These are phyloP conservation scores for Tragelaphus scriptus DNA, from an alignment of 2,113 vertebrate species.

Conservation along the genomic window DNA sequence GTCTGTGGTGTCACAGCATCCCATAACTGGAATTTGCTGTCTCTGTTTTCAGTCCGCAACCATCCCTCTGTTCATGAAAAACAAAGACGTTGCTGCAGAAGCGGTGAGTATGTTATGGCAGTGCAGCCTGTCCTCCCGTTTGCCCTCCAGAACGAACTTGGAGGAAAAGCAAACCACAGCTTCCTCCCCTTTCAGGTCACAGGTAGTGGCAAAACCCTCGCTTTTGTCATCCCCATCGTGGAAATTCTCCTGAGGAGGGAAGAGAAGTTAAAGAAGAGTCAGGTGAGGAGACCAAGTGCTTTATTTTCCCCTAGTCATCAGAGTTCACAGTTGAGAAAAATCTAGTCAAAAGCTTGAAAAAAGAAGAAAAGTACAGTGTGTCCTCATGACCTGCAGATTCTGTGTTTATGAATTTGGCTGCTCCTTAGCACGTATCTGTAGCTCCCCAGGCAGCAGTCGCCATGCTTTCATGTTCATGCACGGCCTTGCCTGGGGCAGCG, in stretches of 20 bases:
- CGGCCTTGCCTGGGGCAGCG: accelerated
- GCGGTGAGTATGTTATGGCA: constrained; percentile 84
- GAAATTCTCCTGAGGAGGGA: constrained; percentile 93
- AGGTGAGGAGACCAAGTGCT: constrained; percentile 76
- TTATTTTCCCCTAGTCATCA: not conserved
- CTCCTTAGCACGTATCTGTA: not conserved
- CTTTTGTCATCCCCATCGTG: constrained; percentile 93
- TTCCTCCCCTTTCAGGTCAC: constrained; percentile 85
- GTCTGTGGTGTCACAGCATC: accelerated
- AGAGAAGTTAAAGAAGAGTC: constrained; percentile 92
- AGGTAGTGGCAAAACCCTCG: constrained; percentile 96
- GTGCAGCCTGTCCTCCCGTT: accelerated
- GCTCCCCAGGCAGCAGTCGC: accelerated
- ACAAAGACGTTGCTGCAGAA: constrained; percentile 96
- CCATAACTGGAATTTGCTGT: not conserved
- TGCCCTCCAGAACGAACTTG: not conserved
- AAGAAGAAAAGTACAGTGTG: no score
- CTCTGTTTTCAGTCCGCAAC: constrained; percentile 86
- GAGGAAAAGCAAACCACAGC: no score
- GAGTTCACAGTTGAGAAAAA: not conserved
- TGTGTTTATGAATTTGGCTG: not conserved
- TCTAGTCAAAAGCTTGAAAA: not conserved
- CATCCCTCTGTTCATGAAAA: constrained; percentile 95
- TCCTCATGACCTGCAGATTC: not conserved
- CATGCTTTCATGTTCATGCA: accelerated